A percentile compares a stretch with the other conserved stretches of the same genome.
These are phyloP conservation scores for Anolis apletophallus DNA, from an alignment of 2,797 vertebrate genomes.

Conservation along the genomic window DNA sequence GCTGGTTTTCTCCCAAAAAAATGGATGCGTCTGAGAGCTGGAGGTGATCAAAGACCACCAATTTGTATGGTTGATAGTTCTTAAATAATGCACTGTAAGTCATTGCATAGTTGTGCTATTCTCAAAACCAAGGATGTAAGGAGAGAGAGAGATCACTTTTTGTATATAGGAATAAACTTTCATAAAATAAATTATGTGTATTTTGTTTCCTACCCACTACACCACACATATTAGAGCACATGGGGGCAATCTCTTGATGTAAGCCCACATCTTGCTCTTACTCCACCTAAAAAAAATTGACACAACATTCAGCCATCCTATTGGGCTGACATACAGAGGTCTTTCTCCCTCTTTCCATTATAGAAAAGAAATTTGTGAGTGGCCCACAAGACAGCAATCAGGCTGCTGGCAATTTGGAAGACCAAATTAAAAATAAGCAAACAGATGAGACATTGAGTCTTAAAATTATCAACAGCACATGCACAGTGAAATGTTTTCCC, in stretches of 20 bases:
- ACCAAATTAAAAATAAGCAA: slow-evolving; percentile 74
- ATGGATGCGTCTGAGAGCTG: no score
- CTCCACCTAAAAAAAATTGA: slow-evolving; percentile 20
- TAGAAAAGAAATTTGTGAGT: slow-evolving; percentile 70
- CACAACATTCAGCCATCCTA: slow-evolving; percentile 3
- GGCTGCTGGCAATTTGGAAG: slow-evolving; percentile 66
- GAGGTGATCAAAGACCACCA: no score
- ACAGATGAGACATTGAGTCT: slow-evolving; percentile 64
- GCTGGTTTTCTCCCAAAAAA: no score
- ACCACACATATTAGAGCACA: slow-evolving; percentile 19
- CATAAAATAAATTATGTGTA: not conserved
- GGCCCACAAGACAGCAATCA: slow-evolving; percentile 71
- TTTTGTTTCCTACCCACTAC: slow-evolving; percentile 41
- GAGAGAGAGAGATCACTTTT: not conserved
- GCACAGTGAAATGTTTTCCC: slow-evolving; percentile 57
- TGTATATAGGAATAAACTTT: not conserved
- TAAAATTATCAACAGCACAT: slow-evolving; percentile 63
- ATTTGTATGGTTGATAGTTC: no score
- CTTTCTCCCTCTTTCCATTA: slow-evolving; percentile 46
- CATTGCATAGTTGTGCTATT: not conserved
- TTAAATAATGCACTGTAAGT: no score
- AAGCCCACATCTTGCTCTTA: slow-evolving; percentile 41
- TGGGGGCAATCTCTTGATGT: slow-evolving; percentile 8
- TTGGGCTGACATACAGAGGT: slow-evolving; percentile 45
- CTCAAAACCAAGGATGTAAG: not conserved